Percentiles rank a stretch among this genome's conserved stretches.
Evolutionary conservation across 2,888 invertebrate species (phyloP).

Genomic region (Germaria angustata): DNA sequence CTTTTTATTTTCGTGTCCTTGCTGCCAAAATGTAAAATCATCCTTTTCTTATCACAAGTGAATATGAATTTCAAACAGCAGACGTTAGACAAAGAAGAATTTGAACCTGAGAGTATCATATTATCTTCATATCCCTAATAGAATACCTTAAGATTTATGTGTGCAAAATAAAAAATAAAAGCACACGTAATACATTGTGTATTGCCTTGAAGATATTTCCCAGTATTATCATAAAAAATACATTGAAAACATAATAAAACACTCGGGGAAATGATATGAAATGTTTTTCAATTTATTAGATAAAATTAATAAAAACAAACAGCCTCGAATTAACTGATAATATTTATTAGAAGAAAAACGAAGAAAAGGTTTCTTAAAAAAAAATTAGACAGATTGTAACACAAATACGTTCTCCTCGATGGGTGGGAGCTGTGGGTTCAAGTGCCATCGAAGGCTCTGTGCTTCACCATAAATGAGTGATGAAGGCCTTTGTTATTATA

Average conservation of each 20-base stretch:
- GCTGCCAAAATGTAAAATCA: background rate
- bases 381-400: no score
- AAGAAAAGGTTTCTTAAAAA: no score
- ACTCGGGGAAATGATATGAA: slow-evolving; percentile 7
- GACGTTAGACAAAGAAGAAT: slow-evolving; percentile 36
- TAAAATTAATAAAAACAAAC: background rate
- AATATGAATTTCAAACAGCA: slow-evolving; percentile 12
- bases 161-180: background rate
- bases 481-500: no score
- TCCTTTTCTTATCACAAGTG: background rate
- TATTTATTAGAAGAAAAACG: no score
- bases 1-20: background rate
- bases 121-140: slow-evolving; percentile 59
- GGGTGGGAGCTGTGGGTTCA: no score
- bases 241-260: background rate
- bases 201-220: slow-evolving; percentile 41
- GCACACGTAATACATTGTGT: slow-evolving; percentile 5
- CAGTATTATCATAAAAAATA: slow-evolving; percentile 16
- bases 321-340: no score
- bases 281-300: background rate
- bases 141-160: slow-evolving; percentile 49
- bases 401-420: no score
- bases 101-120: slow-evolving; percentile 61
- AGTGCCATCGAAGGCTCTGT: no score
- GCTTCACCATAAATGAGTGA: no score